Evolutionary conservation across 2,797 vertebrate genomes (phyloP), one percentile per base, ranked within the genome.

Genomic region (Bovichtus variegatus): DNA sequence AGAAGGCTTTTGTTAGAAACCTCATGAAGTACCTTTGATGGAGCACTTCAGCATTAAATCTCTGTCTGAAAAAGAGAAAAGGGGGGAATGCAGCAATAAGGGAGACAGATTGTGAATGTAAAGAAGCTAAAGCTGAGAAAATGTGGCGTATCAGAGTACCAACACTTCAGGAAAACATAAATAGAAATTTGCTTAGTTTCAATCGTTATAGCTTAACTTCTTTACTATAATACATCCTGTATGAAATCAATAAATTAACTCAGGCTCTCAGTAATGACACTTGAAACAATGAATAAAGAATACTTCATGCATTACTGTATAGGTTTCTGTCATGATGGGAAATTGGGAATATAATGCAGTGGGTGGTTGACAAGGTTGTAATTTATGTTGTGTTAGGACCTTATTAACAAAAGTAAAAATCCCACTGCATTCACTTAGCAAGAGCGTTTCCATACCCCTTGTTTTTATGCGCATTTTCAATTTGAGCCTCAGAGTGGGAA

Each of bases 1-100:
- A 75, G 47, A 61, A 84, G 64, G 78, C 72, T 79, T 86, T 82
- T 80, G 78, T 85, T 87, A 79, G 89, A 87, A 44, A 79, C 73
- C 71, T 74, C 54, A 11, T 87, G 71, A 87, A 82, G 83, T 59
- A 83, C 23, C 74, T 86, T 74, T 82, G 78, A 89, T 87, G 75
- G 49, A 83, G 74, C 18, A 69, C 78, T 79, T 86, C 44, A 71
- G 73, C 70, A 63, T 67, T 51, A 80, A 85, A 84, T 79, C 76
- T 85, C 73, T 75, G 58, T 79, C 54, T 77, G 76, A 59, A 49
- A 63, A 80, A 63, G 66, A 70, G 40, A 62, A 64, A 73, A 61
- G 64, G 50, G 41, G 57, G 29, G 68, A 78, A 62, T 16, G 64
- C 57, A 53, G 57, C 25, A 44, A 64, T 60, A 23, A 64, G 34